Conservation (phyloP, 2,888 invertebrate genomes). For the Papilio protenor region DNA sequence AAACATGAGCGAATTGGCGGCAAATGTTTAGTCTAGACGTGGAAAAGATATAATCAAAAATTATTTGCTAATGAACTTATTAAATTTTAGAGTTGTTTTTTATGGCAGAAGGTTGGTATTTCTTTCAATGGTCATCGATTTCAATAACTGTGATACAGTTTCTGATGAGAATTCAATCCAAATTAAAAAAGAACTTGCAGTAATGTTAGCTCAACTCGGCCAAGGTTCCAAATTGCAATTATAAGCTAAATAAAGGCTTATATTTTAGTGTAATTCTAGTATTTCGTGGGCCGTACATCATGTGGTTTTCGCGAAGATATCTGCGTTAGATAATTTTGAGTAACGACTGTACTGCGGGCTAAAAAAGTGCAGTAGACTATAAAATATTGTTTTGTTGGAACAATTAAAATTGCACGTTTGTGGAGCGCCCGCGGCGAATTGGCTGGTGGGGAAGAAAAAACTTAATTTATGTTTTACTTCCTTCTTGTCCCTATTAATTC, state of each 20-base stretch:
- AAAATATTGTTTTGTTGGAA: conserved; percentile 76
- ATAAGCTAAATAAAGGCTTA: conserved; percentile 5
- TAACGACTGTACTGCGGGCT: conserved; percentile 69
- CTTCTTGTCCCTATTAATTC: conserved; percentile 37
- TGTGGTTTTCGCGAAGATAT: conserved; percentile 68
- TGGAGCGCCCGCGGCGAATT: conserved; percentile 48
- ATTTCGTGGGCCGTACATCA: conserved; percentile 72
- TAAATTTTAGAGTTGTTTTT: not conserved
- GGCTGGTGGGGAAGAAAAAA: conserved; percentile 46
- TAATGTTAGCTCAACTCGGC: conserved; percentile 1
- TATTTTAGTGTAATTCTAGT: not conserved
- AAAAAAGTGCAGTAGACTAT: conserved; percentile 73
- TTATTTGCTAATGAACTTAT: not conserved
- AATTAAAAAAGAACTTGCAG: not conserved
- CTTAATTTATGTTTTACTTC: conserved; percentile 43
- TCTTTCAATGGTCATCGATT: not conserved
- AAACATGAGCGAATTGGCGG: conserved; percentile 75
- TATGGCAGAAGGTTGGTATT: no score
- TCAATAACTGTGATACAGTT: not conserved
- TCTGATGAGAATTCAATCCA: no score
- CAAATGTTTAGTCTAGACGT: conserved; percentile 13
- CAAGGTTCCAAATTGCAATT: conserved; percentile 12
- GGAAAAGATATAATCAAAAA: conserved; percentile 1
- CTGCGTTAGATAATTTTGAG: conserved; percentile 81
- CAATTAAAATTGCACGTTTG: conserved; percentile 73